phyloP scores from a whole-genome alignment of 2,888 invertebrate species.

The Homarus gammarus region DNA sequence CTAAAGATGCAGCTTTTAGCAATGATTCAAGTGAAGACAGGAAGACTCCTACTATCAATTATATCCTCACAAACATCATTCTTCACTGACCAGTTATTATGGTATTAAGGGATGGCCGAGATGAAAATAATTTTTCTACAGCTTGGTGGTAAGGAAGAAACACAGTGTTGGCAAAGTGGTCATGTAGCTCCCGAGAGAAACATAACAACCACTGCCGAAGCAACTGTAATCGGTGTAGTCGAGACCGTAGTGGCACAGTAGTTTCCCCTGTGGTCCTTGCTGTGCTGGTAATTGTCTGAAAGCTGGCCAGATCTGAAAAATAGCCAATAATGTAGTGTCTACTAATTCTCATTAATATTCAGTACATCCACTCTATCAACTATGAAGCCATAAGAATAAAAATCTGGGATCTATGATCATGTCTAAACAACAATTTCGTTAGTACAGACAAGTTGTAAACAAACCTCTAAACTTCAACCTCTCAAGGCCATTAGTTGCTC shows the following conservation, averaged over 20 bases:
- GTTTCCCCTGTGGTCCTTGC: neutral
- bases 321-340: neutral
- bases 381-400: neutral
- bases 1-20: neutral
- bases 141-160: slow-evolving; percentile 48
- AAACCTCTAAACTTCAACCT: slow-evolving; percentile 59
- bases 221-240: slow-evolving; percentile 62
- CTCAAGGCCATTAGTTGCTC: slow-evolving; percentile 59
- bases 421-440: neutral
- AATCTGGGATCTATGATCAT: neutral
- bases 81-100: slow-evolving; percentile 38
- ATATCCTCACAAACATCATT: neutral
- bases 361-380: neutral
- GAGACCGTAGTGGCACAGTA: slow-evolving; percentile 29
- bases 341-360: too few relatives aligned
- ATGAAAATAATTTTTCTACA: slow-evolving; percentile 32
- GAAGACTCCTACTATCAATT: neutral
- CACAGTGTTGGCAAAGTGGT: slow-evolving; percentile 62
- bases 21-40: neutral
- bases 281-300: slow-evolving; percentile 14
- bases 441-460: too few relatives aligned
- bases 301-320: slow-evolving; percentile 48
- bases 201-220: slow-evolving; percentile 64
- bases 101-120: slow-evolving; percentile 41
- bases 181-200: slow-evolving; percentile 55